Evolutionary conservation across 2,797 vertebrate genomes (phyloP).

Genomic region (Pampus argenteus): DNA sequence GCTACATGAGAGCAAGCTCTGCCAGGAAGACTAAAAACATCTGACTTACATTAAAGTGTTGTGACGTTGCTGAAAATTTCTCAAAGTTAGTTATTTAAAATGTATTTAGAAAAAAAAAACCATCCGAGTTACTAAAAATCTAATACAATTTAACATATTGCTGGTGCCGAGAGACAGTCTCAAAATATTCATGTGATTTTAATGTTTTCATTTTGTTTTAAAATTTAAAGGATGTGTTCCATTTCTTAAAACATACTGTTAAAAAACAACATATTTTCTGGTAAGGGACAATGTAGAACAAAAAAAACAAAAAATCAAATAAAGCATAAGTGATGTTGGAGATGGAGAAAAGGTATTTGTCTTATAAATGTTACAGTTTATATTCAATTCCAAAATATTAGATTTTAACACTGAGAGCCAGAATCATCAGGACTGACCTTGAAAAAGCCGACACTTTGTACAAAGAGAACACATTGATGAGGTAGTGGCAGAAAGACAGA

Average conservation of each 20-base stretch:
- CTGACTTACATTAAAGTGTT: neutral
- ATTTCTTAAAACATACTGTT: neutral
- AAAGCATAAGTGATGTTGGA: neutral
- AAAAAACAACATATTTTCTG: neutral
- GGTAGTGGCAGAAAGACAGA: neutral
- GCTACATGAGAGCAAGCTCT: slow-evolving; percentile 32
- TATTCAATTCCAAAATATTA: neutral
- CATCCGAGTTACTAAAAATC: neutral
- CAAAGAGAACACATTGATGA: too few species aligned
- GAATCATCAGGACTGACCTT: neutral
- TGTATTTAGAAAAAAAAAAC: neutral
- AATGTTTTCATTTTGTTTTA: slow-evolving; percentile 4
- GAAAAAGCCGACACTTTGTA: neutral
- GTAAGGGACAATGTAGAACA: neutral
- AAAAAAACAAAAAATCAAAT: neutral
- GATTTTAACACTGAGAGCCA: neutral
- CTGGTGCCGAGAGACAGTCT: neutral
- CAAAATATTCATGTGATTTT: slow-evolving; percentile 9
- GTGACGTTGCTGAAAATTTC: neutral
- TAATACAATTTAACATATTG: too few species aligned
- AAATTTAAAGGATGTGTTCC: neutral
- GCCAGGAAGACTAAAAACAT: neutral
- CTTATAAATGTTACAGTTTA: neutral
- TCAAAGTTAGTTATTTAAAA: neutral
- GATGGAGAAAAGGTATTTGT: too few species aligned